Conservation (phyloP, 2,113 vertebrate genomes). For the Uria aalge region DNA sequence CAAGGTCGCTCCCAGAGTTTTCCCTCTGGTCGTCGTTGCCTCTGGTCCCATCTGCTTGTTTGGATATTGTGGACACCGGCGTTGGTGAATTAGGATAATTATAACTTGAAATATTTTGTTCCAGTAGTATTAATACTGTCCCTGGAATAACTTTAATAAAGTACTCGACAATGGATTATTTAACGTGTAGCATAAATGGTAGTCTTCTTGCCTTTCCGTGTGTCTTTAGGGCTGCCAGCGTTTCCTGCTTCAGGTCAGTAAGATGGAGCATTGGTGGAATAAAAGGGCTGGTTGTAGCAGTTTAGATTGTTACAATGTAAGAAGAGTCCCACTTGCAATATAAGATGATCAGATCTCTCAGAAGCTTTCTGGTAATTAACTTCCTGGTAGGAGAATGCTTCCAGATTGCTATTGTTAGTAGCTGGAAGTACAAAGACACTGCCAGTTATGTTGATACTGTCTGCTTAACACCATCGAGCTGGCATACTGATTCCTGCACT, state of each 20-base stretch:
- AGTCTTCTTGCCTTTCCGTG: neutral
- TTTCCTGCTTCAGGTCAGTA: neutral
- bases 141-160: neutral
- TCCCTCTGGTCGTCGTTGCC: neutral
- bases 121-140: neutral
- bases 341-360: neutral
- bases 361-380: neutral
- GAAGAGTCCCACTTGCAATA: too few species aligned
- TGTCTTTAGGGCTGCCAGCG: neutral
- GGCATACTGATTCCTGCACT: neutral
- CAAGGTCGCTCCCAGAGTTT: neutral
- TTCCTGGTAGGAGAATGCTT: neutral
- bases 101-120: neutral
- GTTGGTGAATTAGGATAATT: neutral
- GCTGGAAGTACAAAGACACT: neutral
- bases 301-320: neutral
- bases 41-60: rapidly evolving
- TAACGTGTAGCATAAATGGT: neutral
- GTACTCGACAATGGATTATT: neutral
- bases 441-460: neutral
- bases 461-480: neutral
- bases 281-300: neutral
- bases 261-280: neutral
- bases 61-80: neutral
- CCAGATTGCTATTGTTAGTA: neutral